phyloP scores from a whole-genome alignment of 2,797 vertebrate genomes.

The Gymnocypris eckloni region DNA sequence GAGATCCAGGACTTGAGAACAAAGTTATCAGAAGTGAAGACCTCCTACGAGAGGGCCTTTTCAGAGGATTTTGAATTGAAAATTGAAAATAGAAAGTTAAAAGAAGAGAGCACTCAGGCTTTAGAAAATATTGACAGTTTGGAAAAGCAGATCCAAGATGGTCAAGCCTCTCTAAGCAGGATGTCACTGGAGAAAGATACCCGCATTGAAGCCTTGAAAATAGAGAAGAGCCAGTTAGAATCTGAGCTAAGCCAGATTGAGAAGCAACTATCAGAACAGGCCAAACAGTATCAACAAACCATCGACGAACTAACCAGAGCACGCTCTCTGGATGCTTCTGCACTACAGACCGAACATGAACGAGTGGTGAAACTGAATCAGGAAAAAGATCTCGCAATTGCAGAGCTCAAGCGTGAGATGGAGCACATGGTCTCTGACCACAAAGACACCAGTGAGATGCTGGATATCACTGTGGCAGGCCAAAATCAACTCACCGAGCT shows the following conservation, averaged over 20 bases:
- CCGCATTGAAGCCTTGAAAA: constrained; percentile 84
- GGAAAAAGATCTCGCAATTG: constrained; percentile 88
- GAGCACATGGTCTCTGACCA: constrained; percentile 84
- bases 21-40: constrained; percentile 79
- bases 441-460: constrained; percentile 88
- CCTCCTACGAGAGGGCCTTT: constrained; percentile 76
- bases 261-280: constrained; percentile 79
- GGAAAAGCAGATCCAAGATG: constrained; percentile 79
- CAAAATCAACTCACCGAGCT: constrained; percentile 91
- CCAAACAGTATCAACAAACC: constrained; percentile 84
- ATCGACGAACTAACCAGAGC: constrained; percentile 82
- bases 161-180: constrained; percentile 74
- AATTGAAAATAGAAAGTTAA: constrained; percentile 83
- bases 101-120: constrained; percentile 63
- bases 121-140: constrained; percentile 71
- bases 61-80: constrained; percentile 84
- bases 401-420: constrained; percentile 81
- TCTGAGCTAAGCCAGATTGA: constrained; percentile 80
- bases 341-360: constrained; percentile 86
- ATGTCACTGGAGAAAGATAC: constrained; percentile 83
- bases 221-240: constrained; percentile 86
- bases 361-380: constrained; percentile 83
- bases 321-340: constrained; percentile 80
- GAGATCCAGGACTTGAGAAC: constrained; percentile 80
- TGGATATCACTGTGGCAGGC: constrained; percentile 87